phyloP scores from a whole-genome alignment of 2,113 vertebrate species.

The Strix aluco region DNA sequence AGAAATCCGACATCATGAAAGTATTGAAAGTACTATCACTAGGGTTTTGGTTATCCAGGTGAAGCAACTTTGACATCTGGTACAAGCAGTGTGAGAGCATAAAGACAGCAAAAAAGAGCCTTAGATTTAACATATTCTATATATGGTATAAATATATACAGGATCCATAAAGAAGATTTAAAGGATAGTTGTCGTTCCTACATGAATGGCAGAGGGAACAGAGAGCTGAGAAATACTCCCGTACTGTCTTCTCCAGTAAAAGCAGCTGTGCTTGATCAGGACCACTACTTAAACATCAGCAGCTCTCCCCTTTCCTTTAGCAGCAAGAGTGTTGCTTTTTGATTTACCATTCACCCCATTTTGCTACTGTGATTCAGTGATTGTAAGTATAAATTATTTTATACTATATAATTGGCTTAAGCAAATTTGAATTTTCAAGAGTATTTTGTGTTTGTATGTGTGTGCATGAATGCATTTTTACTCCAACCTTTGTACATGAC shows the following conservation, averaged over 20 bases:
- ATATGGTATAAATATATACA: background rate
- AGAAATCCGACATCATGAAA: background rate
- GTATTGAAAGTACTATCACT: background rate
- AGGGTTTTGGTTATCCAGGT: background rate
- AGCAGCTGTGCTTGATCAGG: background rate
- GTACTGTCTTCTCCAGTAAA: background rate
- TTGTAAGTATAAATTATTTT: background rate
- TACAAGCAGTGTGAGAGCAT: background rate
- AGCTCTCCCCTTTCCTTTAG: background rate
- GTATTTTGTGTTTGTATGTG: background rate
- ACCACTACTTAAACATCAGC: background rate
- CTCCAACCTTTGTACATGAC: rapidly evolving
- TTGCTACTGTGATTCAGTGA: background rate
- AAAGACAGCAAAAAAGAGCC: background rate
- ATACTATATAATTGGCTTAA: background rate
- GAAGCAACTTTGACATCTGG: background rate
- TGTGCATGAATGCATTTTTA: background rate
- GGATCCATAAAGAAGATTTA: background rate
- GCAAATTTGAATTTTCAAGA: background rate
- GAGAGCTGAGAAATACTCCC: background rate
- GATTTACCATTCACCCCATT: background rate
- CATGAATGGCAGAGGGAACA: background rate
- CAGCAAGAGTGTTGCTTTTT: background rate
- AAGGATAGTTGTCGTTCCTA: background rate
- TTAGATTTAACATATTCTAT: background rate